phyloP scores from a whole-genome alignment of 2,888 invertebrate genomes.

The Psylliodes chrysocephalus region DNA sequence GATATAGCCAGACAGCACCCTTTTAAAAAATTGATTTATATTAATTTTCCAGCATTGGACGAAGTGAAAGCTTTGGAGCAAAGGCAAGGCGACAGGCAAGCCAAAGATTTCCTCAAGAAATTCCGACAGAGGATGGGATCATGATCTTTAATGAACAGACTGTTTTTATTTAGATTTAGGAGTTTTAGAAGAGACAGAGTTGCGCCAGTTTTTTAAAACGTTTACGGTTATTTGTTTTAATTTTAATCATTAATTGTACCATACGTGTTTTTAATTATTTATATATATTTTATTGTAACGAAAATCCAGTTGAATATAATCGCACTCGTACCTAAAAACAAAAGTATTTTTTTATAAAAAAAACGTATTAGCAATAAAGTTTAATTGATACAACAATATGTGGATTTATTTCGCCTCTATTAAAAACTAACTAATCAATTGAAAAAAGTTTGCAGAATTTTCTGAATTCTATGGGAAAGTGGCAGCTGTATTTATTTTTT shows the following conservation, averaged over 20 bases:
- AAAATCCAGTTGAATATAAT: background rate
- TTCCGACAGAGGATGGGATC: conserved; percentile 72
- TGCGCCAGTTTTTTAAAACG: conserved; percentile 18
- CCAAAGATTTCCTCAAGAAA: conserved; percentile 88
- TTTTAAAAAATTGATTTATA: too few species aligned
- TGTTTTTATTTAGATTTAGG: conserved; percentile 23
- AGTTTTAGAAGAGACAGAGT: conserved; percentile 22
- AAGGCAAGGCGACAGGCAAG: conserved; percentile 87
- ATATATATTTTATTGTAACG: background rate
- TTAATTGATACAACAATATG: too few species aligned
- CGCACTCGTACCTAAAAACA: background rate
- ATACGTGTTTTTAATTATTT: background rate
- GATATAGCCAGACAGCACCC: too few species aligned
- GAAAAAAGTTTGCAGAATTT: too few species aligned
- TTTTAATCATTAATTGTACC: background rate
- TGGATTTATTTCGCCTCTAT: too few species aligned
- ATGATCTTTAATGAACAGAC: conserved; percentile 38
- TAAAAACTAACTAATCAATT: too few species aligned
- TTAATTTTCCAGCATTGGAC: conserved; percentile 78
- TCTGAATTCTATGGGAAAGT: too few species aligned
- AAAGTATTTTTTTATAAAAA: background rate
- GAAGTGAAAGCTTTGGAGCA: conserved; percentile 82
- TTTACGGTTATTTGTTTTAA: background rate
- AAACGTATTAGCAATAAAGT: background rate
- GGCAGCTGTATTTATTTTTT: too few species aligned